phyloP scores from a whole-genome alignment of 1,140 invertebrate genomes.

The Leguminivora glycinivorella region DNA sequence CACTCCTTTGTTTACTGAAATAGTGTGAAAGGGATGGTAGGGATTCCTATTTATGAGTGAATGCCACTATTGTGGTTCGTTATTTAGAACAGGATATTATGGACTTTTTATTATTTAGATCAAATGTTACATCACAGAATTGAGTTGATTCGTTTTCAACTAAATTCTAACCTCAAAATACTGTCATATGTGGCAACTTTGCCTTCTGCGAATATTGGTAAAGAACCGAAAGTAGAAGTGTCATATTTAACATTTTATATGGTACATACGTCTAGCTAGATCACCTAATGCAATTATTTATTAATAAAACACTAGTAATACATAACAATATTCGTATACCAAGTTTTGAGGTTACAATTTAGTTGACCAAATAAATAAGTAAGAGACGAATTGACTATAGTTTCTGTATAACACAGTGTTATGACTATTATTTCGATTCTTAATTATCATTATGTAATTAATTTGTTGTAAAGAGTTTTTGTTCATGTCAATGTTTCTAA shows the following conservation, averaged over 20 bases:
- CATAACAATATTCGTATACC: background rate
- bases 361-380: background rate
- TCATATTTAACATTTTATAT: too few species aligned
- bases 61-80: background rate
- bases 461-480: constrained; percentile 66
- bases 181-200: too few species aligned
- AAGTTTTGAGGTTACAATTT: background rate
- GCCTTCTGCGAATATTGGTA: too few species aligned
- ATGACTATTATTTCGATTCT: constrained; percentile 6
- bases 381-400: background rate
- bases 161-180: background rate
- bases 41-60: background rate
- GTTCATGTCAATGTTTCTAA: constrained; percentile 54
- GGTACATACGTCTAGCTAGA: too few species aligned
- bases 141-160: background rate
- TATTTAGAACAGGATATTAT: constrained; percentile 1
- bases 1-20: background rate
- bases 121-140: constrained; percentile 16
- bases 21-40: background rate
- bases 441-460: constrained; percentile 53
- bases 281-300: too few species aligned
- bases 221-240: too few species aligned
- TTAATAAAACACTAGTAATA: too few species aligned
- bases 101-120: constrained; percentile 17
- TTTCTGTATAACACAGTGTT: background rate